phyloP scores from a whole-genome alignment of 2,113 vertebrate species.

The Larimichthys crocea region DNA sequence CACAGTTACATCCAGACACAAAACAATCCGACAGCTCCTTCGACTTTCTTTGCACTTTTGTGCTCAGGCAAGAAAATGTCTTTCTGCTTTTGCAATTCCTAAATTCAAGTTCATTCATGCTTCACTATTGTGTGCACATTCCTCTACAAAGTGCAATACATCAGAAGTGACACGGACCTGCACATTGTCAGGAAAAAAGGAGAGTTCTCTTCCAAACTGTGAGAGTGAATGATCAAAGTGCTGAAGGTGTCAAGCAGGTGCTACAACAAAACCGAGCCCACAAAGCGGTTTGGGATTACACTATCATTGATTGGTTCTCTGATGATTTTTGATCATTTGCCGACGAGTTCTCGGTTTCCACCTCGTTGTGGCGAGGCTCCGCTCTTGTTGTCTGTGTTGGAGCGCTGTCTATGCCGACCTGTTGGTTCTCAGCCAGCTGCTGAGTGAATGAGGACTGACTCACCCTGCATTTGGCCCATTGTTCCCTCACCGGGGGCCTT shows the following conservation, averaged over 20 bases:
- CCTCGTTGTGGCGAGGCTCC: slow-evolving; percentile 4
- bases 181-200: neutral
- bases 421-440: slow-evolving; percentile 73
- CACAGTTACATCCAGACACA: neutral
- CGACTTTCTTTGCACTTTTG: neutral
- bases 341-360: slow-evolving; percentile 1
- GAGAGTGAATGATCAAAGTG: slow-evolving; percentile 22
- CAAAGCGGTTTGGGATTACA: slow-evolving; percentile 51
- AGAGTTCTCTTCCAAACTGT: neutral
- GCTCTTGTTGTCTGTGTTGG: slow-evolving; percentile 24
- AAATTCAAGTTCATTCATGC: rapidly evolving
- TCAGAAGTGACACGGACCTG: slow-evolving; percentile 15
- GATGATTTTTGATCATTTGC: slow-evolving; percentile 43
- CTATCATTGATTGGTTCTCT: slow-evolving; percentile 5
- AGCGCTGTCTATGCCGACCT: slow-evolving; percentile 48
- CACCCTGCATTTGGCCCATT: slow-evolving; percentile 68
- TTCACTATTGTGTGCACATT: neutral
- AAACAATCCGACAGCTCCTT: neutral
- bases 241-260: slow-evolving; percentile 58
- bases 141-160: neutral
- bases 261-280: slow-evolving; percentile 48
- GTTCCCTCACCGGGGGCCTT: slow-evolving; percentile 53
- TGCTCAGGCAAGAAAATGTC: neutral
- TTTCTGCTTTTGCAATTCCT: neutral
- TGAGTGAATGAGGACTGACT: slow-evolving; percentile 67